Evolutionary conservation across 1,140 invertebrate genomes (phyloP), one percentile per base, ranked within the genome.

Genomic region (Notospermus geniculatus): DNA sequence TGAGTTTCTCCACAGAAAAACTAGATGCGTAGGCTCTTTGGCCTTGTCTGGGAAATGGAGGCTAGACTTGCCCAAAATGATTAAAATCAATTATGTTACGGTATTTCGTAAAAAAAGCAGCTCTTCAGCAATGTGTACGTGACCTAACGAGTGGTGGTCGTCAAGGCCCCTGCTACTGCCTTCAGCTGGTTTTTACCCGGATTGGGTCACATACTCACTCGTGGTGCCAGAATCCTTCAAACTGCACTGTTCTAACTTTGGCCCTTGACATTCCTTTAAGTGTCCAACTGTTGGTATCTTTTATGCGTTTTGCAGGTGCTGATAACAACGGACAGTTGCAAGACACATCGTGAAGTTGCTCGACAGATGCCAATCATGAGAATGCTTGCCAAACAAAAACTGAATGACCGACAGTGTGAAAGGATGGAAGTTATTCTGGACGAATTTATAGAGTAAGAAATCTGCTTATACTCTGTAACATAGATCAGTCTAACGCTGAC

Each of bases 401-500:
- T 79, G 2, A 80, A 78, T 61, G 74, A 79, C 55, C 71, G 78
- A 59, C 76, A 79, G 62, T 75, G 76, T 50, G 58, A 72, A 22
- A 62, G 75, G 2, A 78, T 79, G 71, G 66, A 69, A 46, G 72
- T 74, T 50, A 77, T 80, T 17, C 68, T 80, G 4, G 76, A 79
- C 57, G 73, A 77, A 59, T 59, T 80, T 9, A 76, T 70, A 43
- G 70, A 72, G 76, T 78, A 67, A 70, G 73, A 23, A 7, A 50
- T 19, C 19, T n/a, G n/a, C n/a, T n/a, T n/a, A n/a, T n/a, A n/a
- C n/a, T n/a, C n/a, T n/a, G n/a, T n/a, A n/a, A n/a, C n/a, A n/a
- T n/a, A n/a, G n/a, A n/a, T n/a, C n/a, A n/a, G n/a, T n/a, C n/a
- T n/a, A n/a, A n/a, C n/a, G n/a, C n/a, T n/a, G n/a, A n/a, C n/a